These are phyloP conservation scores for Enteromius afrohamiltoni DNA, from an alignment of 2,797 vertebrate genomes.

Conservation along the genomic window DNA sequence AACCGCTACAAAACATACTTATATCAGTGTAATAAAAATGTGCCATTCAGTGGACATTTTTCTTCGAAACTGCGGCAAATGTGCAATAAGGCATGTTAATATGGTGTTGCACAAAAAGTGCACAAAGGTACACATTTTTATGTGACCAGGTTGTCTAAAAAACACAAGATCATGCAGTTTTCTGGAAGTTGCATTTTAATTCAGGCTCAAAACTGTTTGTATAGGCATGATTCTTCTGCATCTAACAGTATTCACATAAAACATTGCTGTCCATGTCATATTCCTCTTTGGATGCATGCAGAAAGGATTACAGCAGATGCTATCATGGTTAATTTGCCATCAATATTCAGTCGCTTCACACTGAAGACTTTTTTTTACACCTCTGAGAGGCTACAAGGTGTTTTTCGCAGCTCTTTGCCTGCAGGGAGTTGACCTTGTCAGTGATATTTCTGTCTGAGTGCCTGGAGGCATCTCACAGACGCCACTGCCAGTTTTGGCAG, in stretches of 20 bases:
- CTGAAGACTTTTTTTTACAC: constrained; percentile 46
- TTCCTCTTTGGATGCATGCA: constrained; percentile 7
- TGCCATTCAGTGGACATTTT: too few relatives aligned
- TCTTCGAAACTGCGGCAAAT: too few relatives aligned
- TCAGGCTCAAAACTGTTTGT: neutral
- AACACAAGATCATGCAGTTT: neutral
- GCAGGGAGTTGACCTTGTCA: constrained; percentile 76
- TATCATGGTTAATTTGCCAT: constrained; percentile 31
- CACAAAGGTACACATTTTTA: too few relatives aligned
- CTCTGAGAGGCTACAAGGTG: constrained; percentile 63
- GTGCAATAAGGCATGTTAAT: too few relatives aligned
- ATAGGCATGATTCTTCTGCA: neutral
- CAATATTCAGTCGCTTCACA: constrained; percentile 48
- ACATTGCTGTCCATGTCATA: neutral
- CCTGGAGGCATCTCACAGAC: constrained; percentile 67
- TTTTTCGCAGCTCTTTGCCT: constrained; percentile 68
- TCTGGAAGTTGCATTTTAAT: constrained; percentile 5
- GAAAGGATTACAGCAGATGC: constrained; percentile 9
- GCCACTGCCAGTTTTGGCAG: constrained; percentile 70
- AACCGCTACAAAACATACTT: too few relatives aligned
- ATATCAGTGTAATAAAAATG: too few relatives aligned
- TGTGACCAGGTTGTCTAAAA: neutral
- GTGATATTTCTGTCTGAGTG: constrained; percentile 71
- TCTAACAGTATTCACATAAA: neutral
- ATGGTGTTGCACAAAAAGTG: too few relatives aligned